Evolutionary conservation across 2,888 invertebrate species (phyloP), one percentile per base, ranked within the genome.

Genomic region (Griposia aprilina): DNA sequence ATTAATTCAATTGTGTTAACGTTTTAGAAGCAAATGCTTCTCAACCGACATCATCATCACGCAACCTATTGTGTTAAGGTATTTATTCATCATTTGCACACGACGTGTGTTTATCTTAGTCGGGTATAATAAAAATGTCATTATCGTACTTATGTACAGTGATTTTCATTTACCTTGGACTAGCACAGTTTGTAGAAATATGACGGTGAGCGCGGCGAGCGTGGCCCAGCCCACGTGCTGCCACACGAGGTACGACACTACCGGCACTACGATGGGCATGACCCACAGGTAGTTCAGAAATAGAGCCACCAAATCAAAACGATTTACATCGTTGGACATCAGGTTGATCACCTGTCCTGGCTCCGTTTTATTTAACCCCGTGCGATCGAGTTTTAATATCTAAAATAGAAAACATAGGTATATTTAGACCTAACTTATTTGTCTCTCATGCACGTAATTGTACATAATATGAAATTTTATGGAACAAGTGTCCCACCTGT

Each of bases 271-370:
- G 23, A 98, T 96, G 0, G 98, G 98, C 95, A 98, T 98, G 75
- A 98, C 97, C 98, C 98, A 98, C 67, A 98, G 93, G 92, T 98
- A 98, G 93, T 98, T 98, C 23, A 98, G 93, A 91, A 97, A 98
- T 71, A 97, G 89, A 36, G 98, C 97, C 41, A 98, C 97, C 93
- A 98, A 94, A 91, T 99, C 99, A 92, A 99, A 98, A 83, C 98
- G 97, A 89, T 98, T 98, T 5, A 99, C 98, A 92, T 99, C 99
- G 90, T 98, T 99, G 0, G 98, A 98, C 95, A 99, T 97, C 77
- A 99, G 94, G 93, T 99, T 99, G 68, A 99, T 98, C 89, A 99
- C 97, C 93, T 98, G 98, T 0, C 98, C 99, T 86, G 98, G 93
- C 95, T 97, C 90, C 92, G 98, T 98, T 92, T 97, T 96, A 71